These are phyloP conservation scores for Oxytorus armatus DNA, from an alignment of 2,888 invertebrate species.

Conservation along the genomic window DNA sequence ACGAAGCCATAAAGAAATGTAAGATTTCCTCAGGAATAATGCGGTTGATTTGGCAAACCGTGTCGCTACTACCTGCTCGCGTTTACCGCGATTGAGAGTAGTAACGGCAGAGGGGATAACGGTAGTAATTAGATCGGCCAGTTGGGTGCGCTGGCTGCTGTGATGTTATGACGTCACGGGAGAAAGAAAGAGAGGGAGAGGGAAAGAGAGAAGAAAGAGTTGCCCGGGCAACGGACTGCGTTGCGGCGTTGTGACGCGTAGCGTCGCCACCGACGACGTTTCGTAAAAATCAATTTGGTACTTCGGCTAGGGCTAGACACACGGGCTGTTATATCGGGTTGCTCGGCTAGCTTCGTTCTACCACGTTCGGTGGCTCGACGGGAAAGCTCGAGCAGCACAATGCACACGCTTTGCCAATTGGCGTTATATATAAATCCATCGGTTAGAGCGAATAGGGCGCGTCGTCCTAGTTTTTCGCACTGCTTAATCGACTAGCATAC, in stretches of 20 bases:
- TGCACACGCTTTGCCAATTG: slow-evolving; percentile 3
- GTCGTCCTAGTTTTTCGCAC: background rate
- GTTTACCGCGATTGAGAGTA: background rate
- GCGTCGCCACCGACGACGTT: slow-evolving; percentile 81
- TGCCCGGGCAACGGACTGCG: slow-evolving; percentile 81
- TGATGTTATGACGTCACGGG: slow-evolving; percentile 45
- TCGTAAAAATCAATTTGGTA: slow-evolving; percentile 84
- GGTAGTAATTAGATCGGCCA: background rate
- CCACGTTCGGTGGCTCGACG: slow-evolving; percentile 37
- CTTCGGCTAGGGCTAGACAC: slow-evolving; percentile 77
- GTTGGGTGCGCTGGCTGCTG: slow-evolving; percentile 33
- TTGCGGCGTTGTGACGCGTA: slow-evolving; percentile 78
- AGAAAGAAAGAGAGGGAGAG: slow-evolving; percentile 50
- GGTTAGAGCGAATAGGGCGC: background rate
- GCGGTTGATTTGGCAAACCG: slow-evolving; percentile 33
- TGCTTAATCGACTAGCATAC: background rate
- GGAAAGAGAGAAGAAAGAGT: slow-evolving; percentile 71
- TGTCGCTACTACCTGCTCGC: slow-evolving; percentile 21
- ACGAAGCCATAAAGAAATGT: background rate
- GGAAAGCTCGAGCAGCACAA: slow-evolving; percentile 44
- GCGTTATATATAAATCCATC: background rate
- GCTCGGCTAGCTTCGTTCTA: background rate
- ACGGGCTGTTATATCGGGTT: slow-evolving; percentile 1
- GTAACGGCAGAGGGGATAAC: background rate
- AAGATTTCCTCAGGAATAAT: slow-evolving; percentile 26